Percentiles rank a stretch among this genome's conserved stretches.
phyloP scores from a whole-genome alignment of 2,797 vertebrate genomes.

The Notolabrus celidotus region DNA sequence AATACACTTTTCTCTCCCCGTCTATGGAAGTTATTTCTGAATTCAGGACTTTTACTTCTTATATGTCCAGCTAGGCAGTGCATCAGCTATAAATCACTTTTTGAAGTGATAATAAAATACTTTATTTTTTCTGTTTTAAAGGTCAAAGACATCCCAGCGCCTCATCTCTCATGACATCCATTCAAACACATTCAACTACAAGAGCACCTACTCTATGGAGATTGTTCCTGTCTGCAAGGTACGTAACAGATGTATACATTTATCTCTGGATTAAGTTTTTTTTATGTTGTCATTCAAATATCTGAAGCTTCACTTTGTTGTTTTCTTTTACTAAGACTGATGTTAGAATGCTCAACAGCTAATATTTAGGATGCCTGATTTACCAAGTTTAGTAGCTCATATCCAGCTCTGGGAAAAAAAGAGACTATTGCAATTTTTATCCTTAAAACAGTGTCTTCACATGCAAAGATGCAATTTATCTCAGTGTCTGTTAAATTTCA shows the following conservation, averaged over 20 bases:
- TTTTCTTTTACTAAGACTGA: too few relatives aligned
- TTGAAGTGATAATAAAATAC: not conserved
- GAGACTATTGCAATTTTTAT: too few relatives aligned
- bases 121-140: slow-evolving; percentile 64
- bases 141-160: slow-evolving; percentile 94
- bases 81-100: not conserved
- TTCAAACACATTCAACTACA: slow-evolving; percentile 96
- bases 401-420: too few relatives aligned
- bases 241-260: slow-evolving; percentile 1
- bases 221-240: slow-evolving; percentile 99
- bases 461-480: too few relatives aligned
- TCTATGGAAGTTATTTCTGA: not conserved
- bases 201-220: slow-evolving; percentile 97
- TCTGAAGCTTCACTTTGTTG: too few relatives aligned
- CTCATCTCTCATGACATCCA: slow-evolving; percentile 98
- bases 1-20: not conserved
- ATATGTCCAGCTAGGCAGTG: not conserved
- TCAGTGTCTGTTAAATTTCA: too few relatives aligned
- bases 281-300: not conserved
- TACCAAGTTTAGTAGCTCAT: too few relatives aligned
- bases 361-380: too few relatives aligned
- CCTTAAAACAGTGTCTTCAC: too few relatives aligned
- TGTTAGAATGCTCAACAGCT: too few relatives aligned
- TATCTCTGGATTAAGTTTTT: not conserved
- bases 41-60: not conserved